phyloP scores from a whole-genome alignment of 2,888 invertebrate species.

The Calameuta filiformis region DNA sequence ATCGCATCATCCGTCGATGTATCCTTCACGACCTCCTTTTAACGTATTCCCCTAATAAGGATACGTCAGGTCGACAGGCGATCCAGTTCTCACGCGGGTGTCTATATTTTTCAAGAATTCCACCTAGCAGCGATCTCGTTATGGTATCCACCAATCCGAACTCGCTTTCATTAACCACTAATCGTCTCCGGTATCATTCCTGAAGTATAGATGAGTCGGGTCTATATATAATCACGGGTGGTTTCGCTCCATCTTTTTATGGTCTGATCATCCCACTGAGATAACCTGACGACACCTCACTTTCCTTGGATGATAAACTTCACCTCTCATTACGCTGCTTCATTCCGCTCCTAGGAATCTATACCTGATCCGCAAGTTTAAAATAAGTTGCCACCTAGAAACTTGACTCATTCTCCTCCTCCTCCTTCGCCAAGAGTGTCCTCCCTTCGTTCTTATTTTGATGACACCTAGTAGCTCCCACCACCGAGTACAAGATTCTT shows the following conservation, averaged over 20 bases:
- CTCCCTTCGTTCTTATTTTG: not conserved
- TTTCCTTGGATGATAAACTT: not conserved
- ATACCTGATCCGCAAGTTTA: not conserved
- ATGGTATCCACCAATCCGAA: not conserved
- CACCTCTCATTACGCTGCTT: not conserved
- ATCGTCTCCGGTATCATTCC: not conserved
- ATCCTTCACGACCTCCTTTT: not conserved
- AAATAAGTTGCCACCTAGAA: not conserved
- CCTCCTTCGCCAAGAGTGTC: not conserved
- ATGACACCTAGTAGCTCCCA: not conserved
- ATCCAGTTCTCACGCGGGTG: not conserved
- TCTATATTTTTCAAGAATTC: not conserved
- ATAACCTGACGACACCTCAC: not conserved
- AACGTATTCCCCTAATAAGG: not conserved
- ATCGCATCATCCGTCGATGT: not conserved
- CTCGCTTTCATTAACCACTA: not conserved
- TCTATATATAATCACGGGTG: not conserved
- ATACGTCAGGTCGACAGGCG: not conserved
- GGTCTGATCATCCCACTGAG: not conserved
- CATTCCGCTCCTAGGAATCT: not conserved
- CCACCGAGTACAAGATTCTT: not conserved
- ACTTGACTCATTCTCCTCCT: not conserved
- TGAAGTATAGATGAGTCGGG: not conserved
- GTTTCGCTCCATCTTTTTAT: not conserved
- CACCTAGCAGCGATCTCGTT: not conserved